Evolutionary conservation across 2,888 invertebrate genomes (phyloP).

Genomic region (Cantharis flavilabris): DNA sequence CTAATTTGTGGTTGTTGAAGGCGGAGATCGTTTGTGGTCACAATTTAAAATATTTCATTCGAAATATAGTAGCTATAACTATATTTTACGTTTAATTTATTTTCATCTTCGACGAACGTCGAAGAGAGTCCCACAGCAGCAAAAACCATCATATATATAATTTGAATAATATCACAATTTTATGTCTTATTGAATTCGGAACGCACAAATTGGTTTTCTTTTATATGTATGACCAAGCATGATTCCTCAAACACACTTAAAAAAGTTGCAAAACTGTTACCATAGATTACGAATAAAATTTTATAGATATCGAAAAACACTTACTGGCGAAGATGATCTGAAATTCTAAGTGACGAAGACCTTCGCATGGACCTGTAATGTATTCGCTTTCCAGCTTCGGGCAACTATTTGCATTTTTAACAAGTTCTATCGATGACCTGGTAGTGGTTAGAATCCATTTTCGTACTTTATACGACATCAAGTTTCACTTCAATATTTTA

Average conservation of each 20-base stretch:
- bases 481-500: not conserved
- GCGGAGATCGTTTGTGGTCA: conserved; percentile 14
- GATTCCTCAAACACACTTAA: not conserved
- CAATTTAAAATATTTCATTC: conserved; percentile 8
- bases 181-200: not conserved
- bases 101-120: not conserved
- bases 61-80: not conserved
- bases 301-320: conserved; percentile 31
- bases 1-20: conserved; percentile 27
- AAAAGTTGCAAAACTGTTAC: conserved; percentile 14
- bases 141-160: not conserved
- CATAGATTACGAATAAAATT: conserved; percentile 24
- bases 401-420: conserved; percentile 26
- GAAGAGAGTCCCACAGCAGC: no score
- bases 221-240: not conserved
- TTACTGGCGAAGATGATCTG: conserved; percentile 24
- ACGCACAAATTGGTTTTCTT: not conserved
- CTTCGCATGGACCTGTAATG: conserved; percentile 20
- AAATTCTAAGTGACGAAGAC: conserved; percentile 22
- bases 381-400: conserved; percentile 20
- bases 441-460: conserved; percentile 20
- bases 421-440: conserved; percentile 18
- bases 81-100: not conserved
- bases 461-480: conserved; percentile 6
- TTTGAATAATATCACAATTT: not conserved